Base-by-base conservation (phyloP, 2,797 vertebrate genomes). In the Loriculus beryllinus region DNA sequence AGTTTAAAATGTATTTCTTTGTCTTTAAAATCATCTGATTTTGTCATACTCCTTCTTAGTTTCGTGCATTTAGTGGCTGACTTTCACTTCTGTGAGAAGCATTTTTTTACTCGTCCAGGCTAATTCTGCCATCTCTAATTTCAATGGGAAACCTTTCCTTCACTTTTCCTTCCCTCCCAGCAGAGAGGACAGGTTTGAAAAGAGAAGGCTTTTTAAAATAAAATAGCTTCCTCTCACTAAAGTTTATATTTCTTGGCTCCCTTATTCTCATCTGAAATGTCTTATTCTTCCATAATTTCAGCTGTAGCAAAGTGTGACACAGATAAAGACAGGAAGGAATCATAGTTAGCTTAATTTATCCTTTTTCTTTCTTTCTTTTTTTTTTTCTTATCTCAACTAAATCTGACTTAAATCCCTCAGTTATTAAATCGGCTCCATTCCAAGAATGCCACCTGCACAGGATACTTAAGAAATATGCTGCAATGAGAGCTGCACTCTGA, bases 351-450 rank as follows among this genome's bases (percentile, higher is more conserved):
- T 77, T 85, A 92, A 93, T 92, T 95, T 88, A 92, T 72, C 71
- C 29, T 67, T 68, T 56, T 33, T 33, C 31, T n/a, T 54, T 56
- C 63, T 94, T 96, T 94, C 90, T 48, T 67, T 95, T 70, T 94
- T 96, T 96, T 14, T 52, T 74, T 94, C 95, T 96, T 87, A 84
- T 88, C 81, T 95, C 40, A 63, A 56, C 57, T 82, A 87, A 93
- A 94, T 93, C 86, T 84, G 64, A 85, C 43, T 95, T 95, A 94
- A 95, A 91, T 87, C 90, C 63, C 29, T 78, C 39, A 74, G 68
- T 92, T 96, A 95, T 95, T 94, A 93, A 96, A 95, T 49, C 3
- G n/a, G 64, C 83, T 70, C 48, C 12, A 62, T 95, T 95, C 92
- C 93, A 93, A 93, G n/a, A 59, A 83, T 84, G 59, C 88, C 91